Base-by-base conservation (phyloP, 2,113 vertebrate species). In the Gymnorhina tibicen region DNA sequence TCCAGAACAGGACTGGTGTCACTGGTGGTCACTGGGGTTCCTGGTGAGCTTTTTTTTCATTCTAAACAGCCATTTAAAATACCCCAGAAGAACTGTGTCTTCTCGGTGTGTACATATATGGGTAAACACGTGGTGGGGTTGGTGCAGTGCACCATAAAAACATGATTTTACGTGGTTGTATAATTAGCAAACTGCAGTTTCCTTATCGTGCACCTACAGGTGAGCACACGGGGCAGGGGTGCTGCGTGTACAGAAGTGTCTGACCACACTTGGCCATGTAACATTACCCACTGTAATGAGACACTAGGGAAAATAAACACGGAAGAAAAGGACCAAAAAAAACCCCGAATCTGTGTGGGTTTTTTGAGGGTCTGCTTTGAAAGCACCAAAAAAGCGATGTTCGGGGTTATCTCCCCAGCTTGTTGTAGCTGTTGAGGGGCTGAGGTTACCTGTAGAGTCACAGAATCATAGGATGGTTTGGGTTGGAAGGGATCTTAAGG, bases 81-180 rank as follows among this genome's bases (percentile, higher is more conserved):
- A 8, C 0, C 1, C 11, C 26, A 63, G 30, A 7, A 63, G 52
- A 69, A 3, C 10, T 4, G 2, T 62, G 41, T 42, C 9, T 2
- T 42, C 41, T 68, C 49, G 73, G 28, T 16, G 3, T 3, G 26
- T 26, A 20, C 3, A 11, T 10, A 7, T 4, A 3, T 50, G 20
- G 50, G n/a, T 10, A 37, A 67, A 13, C n/a, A 16, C 0, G 0
- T 5, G 39, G 39, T 30, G 33, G 3, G 1, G 35, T 46, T 69
- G 12, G 17, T 15, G 14, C 11, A 63, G 32, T 2, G 55, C 46
- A 6, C 21, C 2, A 3, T 10, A 53, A 69, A 20, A 50, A 42
- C 11, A 3, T 4, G 18, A 16, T 5, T 86, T 84, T 53, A 3
- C 41, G 44, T n/a, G 46, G 18, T 39, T 22, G 4, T 16, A 15